Percentiles rank a stretch among this genome's conserved stretches.
Conservation (phyloP, 2,888 invertebrate species). For the Patella pellucida region DNA sequence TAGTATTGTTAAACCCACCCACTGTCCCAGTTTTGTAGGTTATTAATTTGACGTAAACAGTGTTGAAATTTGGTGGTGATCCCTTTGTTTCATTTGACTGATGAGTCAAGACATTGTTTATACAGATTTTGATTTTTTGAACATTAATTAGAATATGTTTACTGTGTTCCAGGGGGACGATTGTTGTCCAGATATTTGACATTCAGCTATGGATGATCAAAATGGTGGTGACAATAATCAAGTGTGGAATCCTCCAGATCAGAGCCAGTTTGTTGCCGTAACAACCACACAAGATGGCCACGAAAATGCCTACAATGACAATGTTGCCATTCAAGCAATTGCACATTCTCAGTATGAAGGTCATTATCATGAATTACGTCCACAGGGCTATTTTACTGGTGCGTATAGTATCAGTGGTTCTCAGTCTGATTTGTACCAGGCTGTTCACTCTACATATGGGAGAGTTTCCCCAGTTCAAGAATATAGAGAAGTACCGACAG, state of each 20-base stretch:
- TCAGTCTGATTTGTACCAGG: constrained; percentile 45
- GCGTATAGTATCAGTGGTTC: constrained; percentile 27
- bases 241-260: constrained; percentile 39
- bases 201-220: background rate
- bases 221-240: constrained; percentile 26
- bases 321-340: constrained; percentile 13
- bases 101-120: no score
- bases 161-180: no score
- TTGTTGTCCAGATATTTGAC: no score
- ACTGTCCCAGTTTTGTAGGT: no score
- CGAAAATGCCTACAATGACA: constrained; percentile 21
- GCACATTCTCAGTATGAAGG: constrained; percentile 22
- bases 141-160: no score
- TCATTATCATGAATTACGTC: constrained; percentile 33
- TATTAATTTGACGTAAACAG: no score
- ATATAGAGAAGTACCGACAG: constrained; percentile 40
- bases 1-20: no score
- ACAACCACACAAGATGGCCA: constrained; percentile 13
- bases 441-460: constrained; percentile 55
- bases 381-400: constrained; percentile 18
- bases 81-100: no score
- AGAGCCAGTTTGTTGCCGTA: constrained; percentile 32
- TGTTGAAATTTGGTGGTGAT: no score
- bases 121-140: no score
- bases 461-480: constrained; percentile 45